Percentiles rank a stretch among this genome's conserved stretches.
Evolutionary conservation across 2,888 invertebrate genomes (phyloP).

Genomic region (Drosophila emarginata): DNA sequence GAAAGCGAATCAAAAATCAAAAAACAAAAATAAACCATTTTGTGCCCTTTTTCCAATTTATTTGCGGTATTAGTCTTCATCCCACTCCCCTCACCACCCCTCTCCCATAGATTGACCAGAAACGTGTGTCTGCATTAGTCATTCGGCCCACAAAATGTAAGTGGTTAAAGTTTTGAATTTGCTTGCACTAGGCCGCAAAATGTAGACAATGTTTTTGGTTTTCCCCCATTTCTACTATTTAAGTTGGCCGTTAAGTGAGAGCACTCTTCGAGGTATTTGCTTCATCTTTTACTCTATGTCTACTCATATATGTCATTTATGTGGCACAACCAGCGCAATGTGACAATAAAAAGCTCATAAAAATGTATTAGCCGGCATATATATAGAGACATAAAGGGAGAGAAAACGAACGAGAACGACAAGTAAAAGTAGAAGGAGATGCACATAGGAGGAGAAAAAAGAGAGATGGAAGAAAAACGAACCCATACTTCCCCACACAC

Average conservation of each 20-base stretch:
- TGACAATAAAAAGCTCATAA: constrained; percentile 74
- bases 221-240: constrained; percentile 19
- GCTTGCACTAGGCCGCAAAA: not conserved
- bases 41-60: not conserved
- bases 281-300: not conserved
- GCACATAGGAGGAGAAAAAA: not conserved
- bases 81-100: too few relatives aligned
- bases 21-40: not conserved
- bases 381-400: not conserved
- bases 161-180: constrained; percentile 14
- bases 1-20: not conserved
- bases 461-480: not conserved
- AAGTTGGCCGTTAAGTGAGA: constrained; percentile 2
- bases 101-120: too few relatives aligned
- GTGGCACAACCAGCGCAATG: constrained; percentile 67
- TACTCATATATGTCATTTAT: constrained; percentile 42
- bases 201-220: constrained; percentile 36
- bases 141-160: constrained; percentile 12
- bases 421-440: not conserved
- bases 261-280: constrained; percentile 5
- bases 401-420: not conserved
- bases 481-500: constrained; percentile 8
- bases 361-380: constrained; percentile 65
- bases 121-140: not conserved
- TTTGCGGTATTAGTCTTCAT: not conserved